Percentiles rank a stretch among this genome's conserved stretches.
Evolutionary conservation across 2,113 vertebrate genomes (phyloP).

Genomic region (Prionailurus bengalensis): DNA sequence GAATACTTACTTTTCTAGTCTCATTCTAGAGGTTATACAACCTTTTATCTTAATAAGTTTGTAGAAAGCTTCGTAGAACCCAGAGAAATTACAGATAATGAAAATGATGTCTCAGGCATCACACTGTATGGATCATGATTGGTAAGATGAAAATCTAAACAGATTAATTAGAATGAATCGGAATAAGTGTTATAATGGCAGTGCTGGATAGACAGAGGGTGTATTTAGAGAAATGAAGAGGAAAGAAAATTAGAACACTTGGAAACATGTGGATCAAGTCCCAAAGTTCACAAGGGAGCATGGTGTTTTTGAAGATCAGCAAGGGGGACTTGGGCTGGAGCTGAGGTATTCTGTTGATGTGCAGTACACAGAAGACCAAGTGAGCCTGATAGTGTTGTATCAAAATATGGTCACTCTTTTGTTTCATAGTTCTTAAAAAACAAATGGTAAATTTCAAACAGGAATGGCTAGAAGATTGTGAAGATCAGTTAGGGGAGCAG

Average conservation of each 20-base stretch:
- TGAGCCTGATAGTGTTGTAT: background rate
- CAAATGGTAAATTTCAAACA: background rate
- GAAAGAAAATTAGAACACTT: background rate
- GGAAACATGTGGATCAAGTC: background rate
- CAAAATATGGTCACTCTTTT: background rate
- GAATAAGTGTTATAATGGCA: background rate
- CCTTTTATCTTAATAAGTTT: background rate
- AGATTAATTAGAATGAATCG: conserved; percentile 13
- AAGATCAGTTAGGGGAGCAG: background rate
- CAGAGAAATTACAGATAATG: background rate
- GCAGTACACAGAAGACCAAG: background rate
- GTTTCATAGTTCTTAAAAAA: background rate
- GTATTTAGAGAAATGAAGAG: background rate
- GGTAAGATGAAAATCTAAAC: background rate
- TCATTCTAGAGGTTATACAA: background rate
- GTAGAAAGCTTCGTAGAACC: background rate
- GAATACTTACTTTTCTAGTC: background rate
- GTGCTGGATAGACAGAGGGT: background rate
- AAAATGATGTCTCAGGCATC: background rate
- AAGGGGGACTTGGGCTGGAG: background rate
- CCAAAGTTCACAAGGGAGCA: background rate
- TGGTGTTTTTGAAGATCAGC: background rate
- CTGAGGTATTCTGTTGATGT: background rate
- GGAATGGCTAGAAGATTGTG: background rate
- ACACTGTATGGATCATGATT: background rate